These are phyloP conservation scores for Toxotes lorentzi DNA, from an alignment of 2,797 vertebrate species.

Conservation along the genomic window DNA sequence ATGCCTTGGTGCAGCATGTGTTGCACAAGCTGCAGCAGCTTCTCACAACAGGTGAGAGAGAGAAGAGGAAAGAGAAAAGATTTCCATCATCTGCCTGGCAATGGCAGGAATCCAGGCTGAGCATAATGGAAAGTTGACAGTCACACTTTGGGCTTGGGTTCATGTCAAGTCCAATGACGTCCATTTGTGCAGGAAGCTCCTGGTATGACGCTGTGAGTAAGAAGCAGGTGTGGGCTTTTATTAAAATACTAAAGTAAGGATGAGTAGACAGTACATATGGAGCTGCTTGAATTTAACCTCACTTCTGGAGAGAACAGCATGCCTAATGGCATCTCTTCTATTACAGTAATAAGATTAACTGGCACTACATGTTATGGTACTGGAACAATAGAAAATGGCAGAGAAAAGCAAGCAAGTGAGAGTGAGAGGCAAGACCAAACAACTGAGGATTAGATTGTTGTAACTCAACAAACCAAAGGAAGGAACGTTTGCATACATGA, in stretches of 20 bases:
- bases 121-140: conserved; percentile 11
- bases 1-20: not conserved
- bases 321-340: conserved; percentile 9
- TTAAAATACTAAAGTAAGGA: not conserved
- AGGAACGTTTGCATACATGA: conserved; percentile 56
- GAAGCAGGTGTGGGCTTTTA: not conserved
- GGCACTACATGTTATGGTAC: not conserved
- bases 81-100: not conserved
- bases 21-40: not conserved
- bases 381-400: conserved; percentile 10
- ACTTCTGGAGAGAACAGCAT: not conserved
- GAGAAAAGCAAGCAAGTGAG: not conserved
- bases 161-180: not conserved
- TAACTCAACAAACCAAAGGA: conserved; percentile 35
- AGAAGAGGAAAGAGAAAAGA: conserved; percentile 10
- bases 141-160: conserved; percentile 6
- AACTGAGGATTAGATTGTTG: conserved; percentile 27
- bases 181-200: not conserved
- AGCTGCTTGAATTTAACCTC: conserved; percentile 9
- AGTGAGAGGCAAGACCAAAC: conserved; percentile 11
- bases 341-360: conserved; percentile 29
- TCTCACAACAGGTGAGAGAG: conserved; percentile 50
- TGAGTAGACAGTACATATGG: not conserved
- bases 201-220: not conserved
- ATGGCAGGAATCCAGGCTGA: conserved; percentile 1